Evolutionary conservation across 2,113 vertebrate genomes (phyloP).

Genomic region (Grantiella picta): DNA sequence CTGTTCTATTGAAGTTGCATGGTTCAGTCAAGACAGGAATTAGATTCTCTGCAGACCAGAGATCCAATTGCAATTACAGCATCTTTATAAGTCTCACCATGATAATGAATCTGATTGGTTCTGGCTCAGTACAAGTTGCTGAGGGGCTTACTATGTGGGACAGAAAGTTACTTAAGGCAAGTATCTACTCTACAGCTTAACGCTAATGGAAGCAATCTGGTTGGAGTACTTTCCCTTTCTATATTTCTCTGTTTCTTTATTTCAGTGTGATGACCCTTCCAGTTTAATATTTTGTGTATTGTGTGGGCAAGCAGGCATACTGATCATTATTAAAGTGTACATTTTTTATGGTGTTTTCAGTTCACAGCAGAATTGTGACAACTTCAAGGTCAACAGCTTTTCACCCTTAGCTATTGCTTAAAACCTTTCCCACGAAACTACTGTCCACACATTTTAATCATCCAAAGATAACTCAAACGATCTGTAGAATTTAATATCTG

Average conservation of each 20-base stretch:
- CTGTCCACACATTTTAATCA: neutral
- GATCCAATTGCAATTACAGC: neutral
- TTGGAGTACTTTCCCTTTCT: neutral
- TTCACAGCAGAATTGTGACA: neutral
- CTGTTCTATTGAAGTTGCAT: neutral
- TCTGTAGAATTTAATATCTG: neutral
- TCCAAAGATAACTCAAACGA: slow-evolving; percentile 10
- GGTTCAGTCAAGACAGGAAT: neutral
- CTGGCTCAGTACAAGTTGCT: neutral
- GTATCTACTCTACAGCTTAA: neutral
- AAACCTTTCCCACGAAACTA: neutral
- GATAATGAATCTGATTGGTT: neutral
- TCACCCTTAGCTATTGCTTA: neutral
- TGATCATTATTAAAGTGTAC: neutral
- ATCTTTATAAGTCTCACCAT: neutral
- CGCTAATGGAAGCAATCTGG: neutral
- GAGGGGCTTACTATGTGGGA: neutral
- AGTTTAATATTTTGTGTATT: neutral
- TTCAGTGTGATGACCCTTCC: neutral
- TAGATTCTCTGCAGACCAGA: neutral
- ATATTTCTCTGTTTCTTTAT: neutral
- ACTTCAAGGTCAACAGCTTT: neutral
- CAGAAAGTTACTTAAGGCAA: neutral
- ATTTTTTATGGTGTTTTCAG: neutral
- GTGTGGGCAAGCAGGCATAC: neutral